Base-by-base conservation (phyloP, 2,888 invertebrate species). In the Euplexia lucipara region DNA sequence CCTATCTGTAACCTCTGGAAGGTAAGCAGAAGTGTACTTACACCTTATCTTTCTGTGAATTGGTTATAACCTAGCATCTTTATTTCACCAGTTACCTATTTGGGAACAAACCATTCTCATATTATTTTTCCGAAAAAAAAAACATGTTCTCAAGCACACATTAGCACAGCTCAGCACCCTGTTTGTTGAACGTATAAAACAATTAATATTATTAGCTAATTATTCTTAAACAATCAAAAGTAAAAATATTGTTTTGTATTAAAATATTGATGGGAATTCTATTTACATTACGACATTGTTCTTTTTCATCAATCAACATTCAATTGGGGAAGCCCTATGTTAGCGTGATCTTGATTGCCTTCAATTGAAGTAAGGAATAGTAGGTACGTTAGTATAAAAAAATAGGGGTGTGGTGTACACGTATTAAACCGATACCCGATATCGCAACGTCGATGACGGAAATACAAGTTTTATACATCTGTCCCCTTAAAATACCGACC, bases 261-360 rank as follows among this genome's bases (percentile, higher is more conserved):
- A 16, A 37, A 10, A n/a, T 20, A 20, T 32, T 26, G 20, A 16
- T 12, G 16, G n/a, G 2, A 58, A 57, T 37, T 68, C 16, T 34
- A 26, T 26, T 70, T 26, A n/a, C 32, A 34, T 18, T 20, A 26
- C 16, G 26, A 34, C 39, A 52, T 26, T 68, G 20, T 16, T 26
- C 22, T 48, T 59, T 52, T 70, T 26, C 32, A 54, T 61, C 54
- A 64, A 64, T 76, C 59, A 53, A 49, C 35, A 53, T 60, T 63
- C 42, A 62, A 79, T 75, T 65, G 58, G 44, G 30, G 76, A 76
- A 76, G 62, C 62, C 65, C 49, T 76, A 79, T 59, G 35, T 39
- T 44, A 37, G 22, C 34, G 10, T 44, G 26, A 56, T 65, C 49
- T 59, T 41, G 53, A 53, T 63, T 67, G 57, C 20, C 34, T 16